A percentile compares a stretch with the other conserved stretches of the same genome.
These are phyloP conservation scores for Halcyon leucocephala DNA, from an alignment of 2,797 vertebrate species.

Conservation along the genomic window DNA sequence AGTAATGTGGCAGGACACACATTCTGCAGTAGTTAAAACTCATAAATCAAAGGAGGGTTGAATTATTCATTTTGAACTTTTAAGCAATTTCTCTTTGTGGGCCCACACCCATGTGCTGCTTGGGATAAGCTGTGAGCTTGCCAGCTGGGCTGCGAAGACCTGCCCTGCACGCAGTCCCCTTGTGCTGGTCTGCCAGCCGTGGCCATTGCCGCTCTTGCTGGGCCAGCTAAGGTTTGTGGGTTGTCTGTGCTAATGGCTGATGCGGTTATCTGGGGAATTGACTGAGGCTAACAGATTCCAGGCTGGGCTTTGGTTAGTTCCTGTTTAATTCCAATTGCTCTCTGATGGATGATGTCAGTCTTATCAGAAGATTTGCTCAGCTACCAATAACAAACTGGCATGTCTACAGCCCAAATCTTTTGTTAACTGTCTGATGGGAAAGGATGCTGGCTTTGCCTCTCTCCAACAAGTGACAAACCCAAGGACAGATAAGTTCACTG, in stretches of 20 bases:
- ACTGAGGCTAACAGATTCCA: not conserved
- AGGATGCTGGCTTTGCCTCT: not conserved
- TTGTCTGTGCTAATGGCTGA: not conserved
- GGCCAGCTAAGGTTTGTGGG: no score
- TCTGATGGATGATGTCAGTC: not conserved
- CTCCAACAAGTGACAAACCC: not conserved
- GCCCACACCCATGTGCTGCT: not conserved
- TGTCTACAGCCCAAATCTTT: not conserved
- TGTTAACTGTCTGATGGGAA: not conserved
- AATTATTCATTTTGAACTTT: slow-evolving; percentile 37
- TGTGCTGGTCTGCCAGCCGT: fast-evolving
- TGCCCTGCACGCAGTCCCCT: not conserved
- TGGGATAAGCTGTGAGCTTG: not conserved
- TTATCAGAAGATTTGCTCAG: not conserved
- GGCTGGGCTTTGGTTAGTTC: not conserved
- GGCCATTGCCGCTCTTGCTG: not conserved
- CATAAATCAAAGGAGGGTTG: not conserved
- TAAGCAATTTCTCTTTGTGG: not conserved
- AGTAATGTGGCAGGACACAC: slow-evolving; percentile 9
- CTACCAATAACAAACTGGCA: not conserved
- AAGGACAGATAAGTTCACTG: not conserved
- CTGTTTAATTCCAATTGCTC: not conserved
- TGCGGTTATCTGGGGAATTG: not conserved
- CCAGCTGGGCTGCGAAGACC: not conserved
- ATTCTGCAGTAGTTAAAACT: slow-evolving; percentile 15